Base-by-base conservation (phyloP, 37 sponge, comb jelly and placozoan genomes). In the Bolinopsis microptera region DNA sequence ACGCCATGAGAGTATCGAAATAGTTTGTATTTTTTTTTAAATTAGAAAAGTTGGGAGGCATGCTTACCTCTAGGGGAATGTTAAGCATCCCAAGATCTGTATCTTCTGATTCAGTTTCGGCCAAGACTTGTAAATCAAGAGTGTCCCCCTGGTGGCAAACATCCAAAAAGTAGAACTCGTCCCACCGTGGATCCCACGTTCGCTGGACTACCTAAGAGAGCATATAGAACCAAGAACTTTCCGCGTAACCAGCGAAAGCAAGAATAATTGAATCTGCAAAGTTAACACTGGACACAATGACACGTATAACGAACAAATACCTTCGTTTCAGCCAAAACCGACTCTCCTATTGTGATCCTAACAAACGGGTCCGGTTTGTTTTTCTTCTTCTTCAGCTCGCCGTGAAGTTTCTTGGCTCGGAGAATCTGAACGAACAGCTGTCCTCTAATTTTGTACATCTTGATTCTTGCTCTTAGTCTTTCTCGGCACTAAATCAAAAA, bases 131-230 rank as follows among this genome's bases (percentile, higher is more conserved):
- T 3, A 72, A n/a, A 72, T 72, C 75, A 8, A 72, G 75, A 28
- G 31, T 72, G 75, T 72, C 75, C 3, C 75, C 75, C 13, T 72
- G 31, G 75, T 72, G 75, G 26, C 75, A 72, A 3, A 72, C 75
- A 3, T 72, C 75, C 27, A 72, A 3, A 8, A 72, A 28, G 75
- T 72, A 72, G 75, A 30, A 72, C 75, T 72, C 31, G 75, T 72
- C 75, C 75, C 75, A 72, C 75, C 31, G 5, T 72, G 75, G 75
- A n/a, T 72, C 75, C 5, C 75, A 21, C 75, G 61, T 18, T 13
- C 61, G 5, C 61, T 5, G 61, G 13, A 48, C 13, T 48, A 48
- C 13, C 61, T 48, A 13, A 5, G 13, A 13, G 61, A 48, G n/a
- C n/a, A n/a, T n/a, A n/a, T n/a, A n/a, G n/a, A n/a, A n/a, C n/a